phyloP scores from a whole-genome alignment of 92 coral and sea anemone species.

The Umimayanthus kanabou region DNA sequence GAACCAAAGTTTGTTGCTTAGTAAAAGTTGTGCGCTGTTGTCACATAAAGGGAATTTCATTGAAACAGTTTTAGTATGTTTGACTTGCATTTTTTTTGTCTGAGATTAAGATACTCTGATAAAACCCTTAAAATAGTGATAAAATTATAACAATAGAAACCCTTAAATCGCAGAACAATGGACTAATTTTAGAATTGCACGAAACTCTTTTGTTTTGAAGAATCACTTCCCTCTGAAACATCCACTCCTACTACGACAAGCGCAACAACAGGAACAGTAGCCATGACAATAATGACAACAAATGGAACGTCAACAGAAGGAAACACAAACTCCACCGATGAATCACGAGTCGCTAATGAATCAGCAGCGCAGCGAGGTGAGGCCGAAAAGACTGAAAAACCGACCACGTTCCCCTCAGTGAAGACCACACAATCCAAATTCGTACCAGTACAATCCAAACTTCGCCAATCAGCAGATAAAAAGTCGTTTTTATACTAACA shows the following conservation, averaged over 20 bases:
- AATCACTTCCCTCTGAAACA: conserved; percentile 1
- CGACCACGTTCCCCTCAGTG: not conserved
- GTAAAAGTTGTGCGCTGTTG: too few species aligned
- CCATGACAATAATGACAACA: not conserved
- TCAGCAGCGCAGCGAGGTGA: not conserved
- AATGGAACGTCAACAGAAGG: not conserved
- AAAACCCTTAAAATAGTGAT: too few species aligned
- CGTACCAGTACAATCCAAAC: not conserved
- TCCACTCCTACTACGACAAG: not conserved
- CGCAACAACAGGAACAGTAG: not conserved
- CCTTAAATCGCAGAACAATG: too few species aligned
- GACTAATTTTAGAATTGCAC: too few species aligned
- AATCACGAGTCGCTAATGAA: not conserved
- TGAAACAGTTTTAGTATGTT: too few species aligned
- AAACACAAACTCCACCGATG: not conserved
- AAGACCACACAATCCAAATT: not conserved
- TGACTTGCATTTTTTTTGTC: too few species aligned
- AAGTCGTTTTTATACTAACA: too few species aligned
- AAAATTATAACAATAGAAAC: not conserved
- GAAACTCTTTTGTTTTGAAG: not conserved
- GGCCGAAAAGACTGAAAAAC: not conserved
- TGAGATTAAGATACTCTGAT: too few species aligned
- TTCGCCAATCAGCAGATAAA: not conserved
- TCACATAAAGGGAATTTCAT: too few species aligned
- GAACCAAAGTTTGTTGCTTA: too few species aligned